Base-by-base conservation (phyloP, 2,888 invertebrate genomes). In the Philereme vetulata region DNA sequence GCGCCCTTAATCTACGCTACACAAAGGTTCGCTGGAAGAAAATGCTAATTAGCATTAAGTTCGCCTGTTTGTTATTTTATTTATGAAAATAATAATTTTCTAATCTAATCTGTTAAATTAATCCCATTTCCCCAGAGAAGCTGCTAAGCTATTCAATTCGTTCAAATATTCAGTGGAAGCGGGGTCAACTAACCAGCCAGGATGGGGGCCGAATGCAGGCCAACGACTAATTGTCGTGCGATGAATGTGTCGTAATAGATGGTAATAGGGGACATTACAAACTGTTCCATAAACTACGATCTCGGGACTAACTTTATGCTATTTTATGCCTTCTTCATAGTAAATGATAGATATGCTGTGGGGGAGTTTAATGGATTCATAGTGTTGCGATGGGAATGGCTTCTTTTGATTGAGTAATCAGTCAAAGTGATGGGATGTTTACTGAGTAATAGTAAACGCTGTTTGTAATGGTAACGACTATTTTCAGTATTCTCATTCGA, bases 171-270 rank as follows among this genome's bases (percentile, higher is more conserved):
- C 60, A 57, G 58, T 50, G 10, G 46, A 57, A 50, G 63, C 64
- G 75, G 71, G 78, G 80, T 80, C 80, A 80, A 80, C 74, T 76
- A 74, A 74, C 77, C 66, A 61, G 50, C 51, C 68, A 69, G 75
- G 74, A 79, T 70, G 69, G 72, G 70, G 69, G 63, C 60, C 65
- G 62, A 63, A 66, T 59, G 64, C 69, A 71, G 76, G 76, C 74
- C 74, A 65, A 40, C 60, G 62, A 66, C 73, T 80, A 80, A 80
- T 80, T 80, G 78, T 74, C 72, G 59, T 74, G 75, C 72, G 76
- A 75, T 78, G 76, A 74, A 69, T 65, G 52, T 79, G 70, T 69
- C 68, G 70, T 77, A 74, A 76, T 74, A 5, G 57, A 64, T 61
- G 59, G 66, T 61, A 70, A 53, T 53, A 60, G 47, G 54, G 48